Base-by-base conservation (phyloP, 2,113 vertebrate genomes). In the Upupa epops region DNA sequence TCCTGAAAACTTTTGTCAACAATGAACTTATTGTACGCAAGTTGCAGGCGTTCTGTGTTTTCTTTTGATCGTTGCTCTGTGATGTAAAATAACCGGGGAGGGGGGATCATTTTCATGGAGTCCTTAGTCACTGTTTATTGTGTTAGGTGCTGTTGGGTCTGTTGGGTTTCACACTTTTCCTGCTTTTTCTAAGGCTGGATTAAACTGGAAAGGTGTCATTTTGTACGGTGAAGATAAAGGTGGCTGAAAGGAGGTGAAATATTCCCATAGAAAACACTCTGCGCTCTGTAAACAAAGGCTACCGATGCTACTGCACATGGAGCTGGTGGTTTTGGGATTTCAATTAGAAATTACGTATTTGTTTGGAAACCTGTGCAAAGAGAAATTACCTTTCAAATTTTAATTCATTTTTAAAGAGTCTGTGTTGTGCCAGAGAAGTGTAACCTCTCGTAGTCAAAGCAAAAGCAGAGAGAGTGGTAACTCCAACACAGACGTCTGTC, bases 401-500 rank as follows among this genome's bases (percentile, higher is more conserved):
- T 60, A 28, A 21, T 73, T 90, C 45, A 8, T 74, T 68, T 90
- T 56, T 49, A 40, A 72, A n/a, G 34, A 80, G 46, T 29, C 22
- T 65, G 31, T 80, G 83, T 93, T 54, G 25, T 63, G 34, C 32
- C 66, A 52, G 76, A 60, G 42, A 58, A 87, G 72, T 25, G 54
- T 86, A 92, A 63, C 73, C 37, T 95, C 95, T 94, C 48, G 8
- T 90, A 94, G 90, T 92, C 95, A 95, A 97, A 97, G 96, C 73
- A 93, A 92, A 95, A 97, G 94, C 75, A 91, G 93, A 17, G 40
- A 87, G 88, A 96, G 95, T 95, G 92, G 85, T 94, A 42, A 96
- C 96, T 97, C 90, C 90, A 96, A 64, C 94, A 88, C 73, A 95
- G 97, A 96, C 97, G 97, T 97, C 94, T 97, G 97, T 97, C 97